A percentile compares a stretch with the other conserved stretches of the same genome.
Evolutionary conservation across 2,797 vertebrate genomes (phyloP).

Genomic region (Picus viridis): DNA sequence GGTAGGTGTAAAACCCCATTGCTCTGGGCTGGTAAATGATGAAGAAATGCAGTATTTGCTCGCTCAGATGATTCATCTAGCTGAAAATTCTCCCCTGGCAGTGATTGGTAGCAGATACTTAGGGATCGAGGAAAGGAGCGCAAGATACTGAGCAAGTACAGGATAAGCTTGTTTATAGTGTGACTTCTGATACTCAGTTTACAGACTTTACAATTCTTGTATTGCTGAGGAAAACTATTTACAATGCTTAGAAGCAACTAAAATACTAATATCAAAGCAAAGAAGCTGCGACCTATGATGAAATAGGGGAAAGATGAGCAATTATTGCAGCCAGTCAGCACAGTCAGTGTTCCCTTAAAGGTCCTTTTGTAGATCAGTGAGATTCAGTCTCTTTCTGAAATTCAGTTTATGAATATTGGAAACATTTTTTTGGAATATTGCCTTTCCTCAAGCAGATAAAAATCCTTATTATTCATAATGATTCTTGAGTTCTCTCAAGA

Average conservation of each 20-base stretch:
- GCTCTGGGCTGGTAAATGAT: conserved; percentile 8
- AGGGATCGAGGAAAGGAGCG: neutral
- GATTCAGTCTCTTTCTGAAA: neutral
- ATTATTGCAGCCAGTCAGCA: neutral
- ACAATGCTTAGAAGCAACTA: neutral
- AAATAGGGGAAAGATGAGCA: neutral
- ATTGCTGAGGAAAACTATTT: neutral
- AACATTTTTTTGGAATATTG: neutral
- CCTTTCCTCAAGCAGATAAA: neutral
- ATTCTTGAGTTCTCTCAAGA: neutral
- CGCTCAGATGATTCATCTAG: neutral
- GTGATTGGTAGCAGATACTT: neutral
- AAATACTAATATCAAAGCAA: neutral
- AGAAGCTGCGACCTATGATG: neutral
- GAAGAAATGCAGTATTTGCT: neutral
- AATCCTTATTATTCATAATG: neutral
- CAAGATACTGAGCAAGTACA: neutral
- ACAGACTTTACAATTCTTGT: neutral
- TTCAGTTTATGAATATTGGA: neutral
- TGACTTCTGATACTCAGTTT: neutral
- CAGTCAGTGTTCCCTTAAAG: neutral
- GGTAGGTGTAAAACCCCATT: neutral
- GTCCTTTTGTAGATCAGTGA: neutral
- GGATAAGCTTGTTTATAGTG: neutral
- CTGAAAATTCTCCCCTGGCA: conserved; percentile 14